A percentile compares a stretch with the other conserved stretches of the same genome.
phyloP scores from a whole-genome alignment of 2,797 vertebrate species.

The Zalophus californianus region DNA sequence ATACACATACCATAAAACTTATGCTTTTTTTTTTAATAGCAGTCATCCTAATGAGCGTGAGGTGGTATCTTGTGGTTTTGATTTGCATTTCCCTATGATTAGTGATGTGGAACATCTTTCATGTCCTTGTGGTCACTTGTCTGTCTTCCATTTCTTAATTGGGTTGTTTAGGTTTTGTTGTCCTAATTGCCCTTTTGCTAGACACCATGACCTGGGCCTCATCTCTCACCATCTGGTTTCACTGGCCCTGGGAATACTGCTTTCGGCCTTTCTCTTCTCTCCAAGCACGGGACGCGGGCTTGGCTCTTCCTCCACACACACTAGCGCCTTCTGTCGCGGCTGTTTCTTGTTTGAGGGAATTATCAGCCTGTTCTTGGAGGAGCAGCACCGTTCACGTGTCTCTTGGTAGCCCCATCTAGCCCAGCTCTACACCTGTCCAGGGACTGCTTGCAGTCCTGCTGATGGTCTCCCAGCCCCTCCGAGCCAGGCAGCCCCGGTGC shows the following conservation, averaged over 20 bases:
- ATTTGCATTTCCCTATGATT: not conserved
- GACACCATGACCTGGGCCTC: not conserved
- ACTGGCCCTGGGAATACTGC: not conserved
- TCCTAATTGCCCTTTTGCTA: not conserved
- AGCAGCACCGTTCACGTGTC: not conserved
- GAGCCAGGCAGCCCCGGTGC: not conserved
- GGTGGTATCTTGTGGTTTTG: not conserved
- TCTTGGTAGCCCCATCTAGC: not conserved
- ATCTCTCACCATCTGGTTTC: not conserved
- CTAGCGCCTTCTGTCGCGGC: not conserved
- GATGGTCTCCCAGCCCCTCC: not conserved
- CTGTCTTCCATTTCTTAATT: not conserved
- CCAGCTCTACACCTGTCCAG: too few species aligned
- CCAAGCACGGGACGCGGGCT: fast-evolving
- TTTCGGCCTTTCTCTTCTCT: not conserved
- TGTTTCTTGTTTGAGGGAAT: not conserved
- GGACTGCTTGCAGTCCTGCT: not conserved
- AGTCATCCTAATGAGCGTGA: not conserved
- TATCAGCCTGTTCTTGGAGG: not conserved
- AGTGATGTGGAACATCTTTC: not conserved
- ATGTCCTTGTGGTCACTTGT: not conserved
- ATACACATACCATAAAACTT: not conserved
- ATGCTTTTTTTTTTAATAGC: not conserved
- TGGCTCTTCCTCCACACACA: not conserved
- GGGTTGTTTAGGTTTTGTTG: not conserved